phyloP scores from a whole-genome alignment of 1,140 invertebrate genomes.

The Leptonema lineaticorne region DNA sequence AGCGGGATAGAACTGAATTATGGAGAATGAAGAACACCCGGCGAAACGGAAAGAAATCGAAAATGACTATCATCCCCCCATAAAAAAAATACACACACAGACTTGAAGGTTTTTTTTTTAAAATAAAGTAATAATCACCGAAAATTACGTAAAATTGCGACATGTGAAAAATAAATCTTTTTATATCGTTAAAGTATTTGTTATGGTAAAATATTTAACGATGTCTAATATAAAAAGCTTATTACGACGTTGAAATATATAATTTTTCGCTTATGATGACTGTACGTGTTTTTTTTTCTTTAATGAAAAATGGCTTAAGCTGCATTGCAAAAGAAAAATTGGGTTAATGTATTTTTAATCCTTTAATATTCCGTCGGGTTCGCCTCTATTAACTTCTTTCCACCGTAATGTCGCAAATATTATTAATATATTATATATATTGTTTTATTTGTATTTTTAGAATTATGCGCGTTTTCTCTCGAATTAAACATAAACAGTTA shows the following conservation, averaged over 20 bases:
- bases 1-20: conserved; percentile 29
- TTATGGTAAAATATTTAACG: too few species aligned
- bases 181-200: too few species aligned
- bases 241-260: neutral
- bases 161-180: neutral
- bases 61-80: neutral
- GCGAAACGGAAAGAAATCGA: conserved; percentile 5
- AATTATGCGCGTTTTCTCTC: too few species aligned
- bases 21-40: conserved; percentile 6
- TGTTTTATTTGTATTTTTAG: too few species aligned
- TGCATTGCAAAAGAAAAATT: conserved; percentile 30
- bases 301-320: conserved; percentile 27
- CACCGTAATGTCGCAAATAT: too few species aligned
- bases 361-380: conserved; percentile 26
- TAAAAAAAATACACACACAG: neutral
- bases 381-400: conserved; percentile 17
- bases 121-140: neutral
- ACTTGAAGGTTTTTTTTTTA: too few species aligned
- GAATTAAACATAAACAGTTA: conserved; percentile 23
- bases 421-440: neutral
- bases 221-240: neutral
- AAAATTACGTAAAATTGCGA: neutral
- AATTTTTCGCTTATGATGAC: conserved; percentile 6
- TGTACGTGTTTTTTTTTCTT: too few species aligned
- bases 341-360: conserved; percentile 33